Percentiles rank a stretch among this genome's conserved stretches.
phyloP scores from a whole-genome alignment of 2,888 invertebrate species.

The Xanthorhoe designata region DNA sequence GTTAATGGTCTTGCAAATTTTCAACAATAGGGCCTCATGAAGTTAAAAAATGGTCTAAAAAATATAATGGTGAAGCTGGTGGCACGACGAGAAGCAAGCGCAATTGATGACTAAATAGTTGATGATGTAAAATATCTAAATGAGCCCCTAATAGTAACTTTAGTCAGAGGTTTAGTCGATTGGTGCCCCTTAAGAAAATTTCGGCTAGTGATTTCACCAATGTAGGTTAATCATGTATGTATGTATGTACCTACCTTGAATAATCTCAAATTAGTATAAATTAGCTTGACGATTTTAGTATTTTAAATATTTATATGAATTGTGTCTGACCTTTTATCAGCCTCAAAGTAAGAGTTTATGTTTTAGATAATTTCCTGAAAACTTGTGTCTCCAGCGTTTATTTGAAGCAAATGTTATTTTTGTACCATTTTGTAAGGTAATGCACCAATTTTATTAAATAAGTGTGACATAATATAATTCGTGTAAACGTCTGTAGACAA shows the following conservation, averaged over 20 bases:
- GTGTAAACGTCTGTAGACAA: conserved; percentile 70
- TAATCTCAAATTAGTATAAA: conserved; percentile 78
- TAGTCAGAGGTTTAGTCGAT: conserved; percentile 40
- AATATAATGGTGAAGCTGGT: conserved; percentile 19
- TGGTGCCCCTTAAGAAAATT: conserved; percentile 29
- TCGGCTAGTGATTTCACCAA: conserved; percentile 71
- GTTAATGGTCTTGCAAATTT: conserved; percentile 45
- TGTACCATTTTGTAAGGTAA: conserved; percentile 67
- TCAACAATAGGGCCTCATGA: conserved; percentile 61
- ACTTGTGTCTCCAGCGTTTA: conserved; percentile 47
- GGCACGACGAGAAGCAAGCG: too few relatives aligned
- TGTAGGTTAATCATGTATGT: conserved; percentile 57
- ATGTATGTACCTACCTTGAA: conserved; percentile 64
- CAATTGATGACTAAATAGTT: conserved; percentile 28
- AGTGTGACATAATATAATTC: conserved; percentile 80
- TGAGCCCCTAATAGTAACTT: background rate
- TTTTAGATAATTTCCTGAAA: conserved; percentile 45
- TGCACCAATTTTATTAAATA: conserved; percentile 69
- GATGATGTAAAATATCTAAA: background rate
- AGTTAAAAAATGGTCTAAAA: conserved; percentile 54
- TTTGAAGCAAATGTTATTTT: conserved; percentile 64
- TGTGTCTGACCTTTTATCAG: conserved; percentile 47
- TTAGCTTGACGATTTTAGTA: conserved; percentile 37
- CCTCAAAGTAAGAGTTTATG: conserved; percentile 51
- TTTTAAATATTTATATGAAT: conserved; percentile 39